Evolutionary conservation across 2,888 invertebrate species (phyloP), one percentile per base, ranked within the genome.

Genomic region (Eristalinus aeneus): DNA sequence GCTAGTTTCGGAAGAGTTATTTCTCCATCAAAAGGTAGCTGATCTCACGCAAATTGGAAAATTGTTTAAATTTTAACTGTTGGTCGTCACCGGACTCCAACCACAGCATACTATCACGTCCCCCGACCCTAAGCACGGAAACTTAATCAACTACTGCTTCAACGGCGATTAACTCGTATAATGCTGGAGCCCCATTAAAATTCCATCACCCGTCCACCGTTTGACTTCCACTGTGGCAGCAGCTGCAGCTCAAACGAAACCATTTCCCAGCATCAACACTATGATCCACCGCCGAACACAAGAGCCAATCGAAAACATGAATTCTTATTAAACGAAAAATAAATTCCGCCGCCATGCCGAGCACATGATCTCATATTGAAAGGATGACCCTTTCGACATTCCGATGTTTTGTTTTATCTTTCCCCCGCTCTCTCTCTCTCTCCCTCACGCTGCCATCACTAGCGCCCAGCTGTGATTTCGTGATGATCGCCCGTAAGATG

Each of bases 381-480:
- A 36, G 16, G 36, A 71, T 56, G 39, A 65, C 71, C 60, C 58
- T 53, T 3, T 46, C 22, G 54, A 34, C 61, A 72, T 73, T 65
- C 73, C 36, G 67, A 73, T 27, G 61, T 32, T 64, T 81, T 75
- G 36, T 61, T 39, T 46, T 27, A 12, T 46, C 60, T 20, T 2
- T n/a, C 46, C n/a, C 9, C 39, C 39, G 5, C n/a, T 39, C 46
- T n/a, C 34, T 34, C 34, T 34, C 34, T 34, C 34, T 34, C 34
- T 4, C 34, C 9, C 34, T 2, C 34, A 1, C 8, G 8, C 34
- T 34, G 9, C n/a, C 46, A 46, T n/a, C 46, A n/a, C 16, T 23
- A 5, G 31, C 32, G 53, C 61, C 83, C 79, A 75, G 46, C 79
- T 67, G 79, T 39, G 75, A 46, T 72, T 63, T 61, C 20, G 27